Percentiles rank a stretch among this genome's conserved stretches.
phyloP scores from a whole-genome alignment of 2,797 vertebrate species.

The Sciaenops ocellatus region DNA sequence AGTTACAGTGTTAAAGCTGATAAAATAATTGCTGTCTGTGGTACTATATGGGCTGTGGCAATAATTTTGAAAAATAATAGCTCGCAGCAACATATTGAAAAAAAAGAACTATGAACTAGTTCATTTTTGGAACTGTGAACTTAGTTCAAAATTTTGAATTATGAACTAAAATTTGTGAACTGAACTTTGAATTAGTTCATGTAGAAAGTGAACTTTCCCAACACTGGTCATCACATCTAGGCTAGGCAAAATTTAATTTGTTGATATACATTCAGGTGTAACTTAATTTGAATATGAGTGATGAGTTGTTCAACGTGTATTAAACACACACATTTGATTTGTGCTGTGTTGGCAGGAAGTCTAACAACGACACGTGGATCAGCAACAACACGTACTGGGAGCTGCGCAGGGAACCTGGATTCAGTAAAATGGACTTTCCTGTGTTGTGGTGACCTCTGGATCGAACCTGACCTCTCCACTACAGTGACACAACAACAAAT shows the following conservation, averaged over 20 bases:
- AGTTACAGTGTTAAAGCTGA: too few relatives aligned
- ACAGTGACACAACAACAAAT: background rate
- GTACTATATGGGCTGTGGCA: too few relatives aligned
- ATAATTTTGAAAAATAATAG: too few relatives aligned
- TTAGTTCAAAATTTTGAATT: too few relatives aligned
- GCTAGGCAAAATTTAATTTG: background rate
- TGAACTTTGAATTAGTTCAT: too few relatives aligned
- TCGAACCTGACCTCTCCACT: conserved; percentile 14
- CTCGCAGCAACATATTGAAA: too few relatives aligned
- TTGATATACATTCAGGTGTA: background rate
- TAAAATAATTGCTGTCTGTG: too few relatives aligned
- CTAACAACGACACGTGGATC: conserved; percentile 91
- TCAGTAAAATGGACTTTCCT: conserved; percentile 91
- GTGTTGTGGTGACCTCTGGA: conserved; percentile 90
- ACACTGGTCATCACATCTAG: background rate
- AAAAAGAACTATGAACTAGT: too few relatives aligned
- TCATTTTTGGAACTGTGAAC: too few relatives aligned
- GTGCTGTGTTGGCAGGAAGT: conserved; percentile 86
- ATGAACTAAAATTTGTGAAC: too few relatives aligned
- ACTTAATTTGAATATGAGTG: background rate
- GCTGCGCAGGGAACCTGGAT: conserved; percentile 90
- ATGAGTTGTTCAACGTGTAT: background rate
- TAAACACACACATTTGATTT: background rate
- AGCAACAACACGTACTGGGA: conserved; percentile 94
- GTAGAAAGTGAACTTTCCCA: too few relatives aligned